phyloP scores from a whole-genome alignment of 92 coral and sea anemone genomes.

The Zoanthus sociatus region DNA sequence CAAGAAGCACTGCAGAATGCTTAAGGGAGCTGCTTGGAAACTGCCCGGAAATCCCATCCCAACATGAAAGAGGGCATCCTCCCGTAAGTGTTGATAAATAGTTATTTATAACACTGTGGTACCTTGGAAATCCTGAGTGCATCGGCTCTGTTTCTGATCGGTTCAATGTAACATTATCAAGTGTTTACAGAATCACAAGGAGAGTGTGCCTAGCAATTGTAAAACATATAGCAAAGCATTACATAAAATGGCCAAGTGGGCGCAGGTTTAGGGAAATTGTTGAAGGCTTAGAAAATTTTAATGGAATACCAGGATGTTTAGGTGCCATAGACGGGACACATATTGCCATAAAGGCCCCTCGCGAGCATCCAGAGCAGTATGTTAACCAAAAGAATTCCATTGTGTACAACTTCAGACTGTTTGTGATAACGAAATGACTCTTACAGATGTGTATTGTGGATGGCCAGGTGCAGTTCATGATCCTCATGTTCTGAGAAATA shows the following conservation, averaged over 20 bases:
- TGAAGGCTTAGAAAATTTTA: constrained; percentile 29
- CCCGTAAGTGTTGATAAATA: constrained; percentile 51
- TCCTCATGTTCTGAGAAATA: constrained; percentile 56
- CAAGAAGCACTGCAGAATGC: too few relatives aligned
- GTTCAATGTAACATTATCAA: constrained; percentile 53
- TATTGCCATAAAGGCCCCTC: constrained; percentile 51
- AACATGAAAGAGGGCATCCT: constrained; percentile 29
- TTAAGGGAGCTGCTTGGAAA: too few relatives aligned
- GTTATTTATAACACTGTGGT: constrained; percentile 52
- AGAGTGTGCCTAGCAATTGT: constrained; percentile 50
- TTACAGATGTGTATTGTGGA: constrained; percentile 56
- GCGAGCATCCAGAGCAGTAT: constrained; percentile 17
- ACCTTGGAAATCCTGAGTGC: constrained; percentile 62
- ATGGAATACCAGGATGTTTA: constrained; percentile 46
- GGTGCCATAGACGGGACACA: constrained; percentile 69
- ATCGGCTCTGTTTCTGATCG: constrained; percentile 68
- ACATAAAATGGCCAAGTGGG: constrained; percentile 47
- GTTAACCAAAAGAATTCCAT: constrained; percentile 57
- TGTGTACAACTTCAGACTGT: constrained; percentile 27
- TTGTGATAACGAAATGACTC: constrained; percentile 44
- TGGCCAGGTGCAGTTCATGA: constrained; percentile 64
- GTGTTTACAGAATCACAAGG: constrained; percentile 53
- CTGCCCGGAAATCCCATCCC: background rate
- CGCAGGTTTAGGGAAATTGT: constrained; percentile 22
- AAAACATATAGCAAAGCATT: constrained; percentile 14